Conservation (phyloP, 2,888 invertebrate species). For the Trachelus stipa region DNA sequence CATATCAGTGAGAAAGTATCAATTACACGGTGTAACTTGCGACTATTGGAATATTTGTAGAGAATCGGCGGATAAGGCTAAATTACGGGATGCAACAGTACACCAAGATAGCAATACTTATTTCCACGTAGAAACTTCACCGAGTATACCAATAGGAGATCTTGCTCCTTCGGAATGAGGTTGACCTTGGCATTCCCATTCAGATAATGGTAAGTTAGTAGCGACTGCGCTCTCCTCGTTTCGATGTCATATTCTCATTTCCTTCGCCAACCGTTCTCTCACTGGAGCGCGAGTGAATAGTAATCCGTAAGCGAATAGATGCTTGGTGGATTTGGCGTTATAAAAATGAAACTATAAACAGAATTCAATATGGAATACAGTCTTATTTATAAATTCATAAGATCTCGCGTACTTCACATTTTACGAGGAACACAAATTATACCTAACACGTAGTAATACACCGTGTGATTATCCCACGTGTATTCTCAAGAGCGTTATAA, state of each 20-base stretch:
- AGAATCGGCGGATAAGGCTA: background rate
- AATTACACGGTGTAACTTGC: background rate
- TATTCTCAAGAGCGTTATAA: background rate
- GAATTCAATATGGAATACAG: background rate
- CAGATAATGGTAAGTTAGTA: conserved; percentile 46
- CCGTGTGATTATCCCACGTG: background rate
- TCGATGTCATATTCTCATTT: conserved; percentile 39
- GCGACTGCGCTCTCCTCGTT: conserved; percentile 22
- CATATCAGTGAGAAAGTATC: background rate
- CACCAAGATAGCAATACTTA: background rate
- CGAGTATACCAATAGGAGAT: conserved; percentile 1
- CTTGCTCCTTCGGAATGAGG: conserved; percentile 48
- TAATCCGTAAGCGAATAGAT: background rate
- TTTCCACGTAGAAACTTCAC: background rate
- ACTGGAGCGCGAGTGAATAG: background rate
- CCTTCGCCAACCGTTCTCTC: conserved; percentile 14
- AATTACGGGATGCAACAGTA: background rate
- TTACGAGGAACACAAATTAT: background rate
- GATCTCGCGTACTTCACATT: background rate
- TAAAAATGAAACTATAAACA: background rate
- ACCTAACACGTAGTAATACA: background rate
- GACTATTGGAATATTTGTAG: background rate
- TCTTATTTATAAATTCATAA: background rate
- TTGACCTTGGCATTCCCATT: conserved; percentile 58
- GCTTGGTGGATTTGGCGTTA: background rate